A percentile compares a stretch with the other conserved stretches of the same genome.
Evolutionary conservation across 2,888 invertebrate species (phyloP).

Genomic region (Zhuqinia jingwanae): DNA sequence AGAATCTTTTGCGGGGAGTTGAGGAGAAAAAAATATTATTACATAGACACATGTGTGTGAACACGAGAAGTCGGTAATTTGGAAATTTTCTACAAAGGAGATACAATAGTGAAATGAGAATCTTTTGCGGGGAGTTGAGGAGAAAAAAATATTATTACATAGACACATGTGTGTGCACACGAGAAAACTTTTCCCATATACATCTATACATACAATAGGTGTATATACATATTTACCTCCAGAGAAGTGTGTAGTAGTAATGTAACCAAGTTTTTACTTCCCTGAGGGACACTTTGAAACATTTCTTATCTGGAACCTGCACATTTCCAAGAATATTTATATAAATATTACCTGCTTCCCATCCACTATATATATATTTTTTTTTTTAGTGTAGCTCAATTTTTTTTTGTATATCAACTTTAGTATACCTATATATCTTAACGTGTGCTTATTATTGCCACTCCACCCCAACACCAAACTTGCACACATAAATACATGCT

Average conservation of each 20-base stretch:
- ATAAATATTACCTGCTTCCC: neutral
- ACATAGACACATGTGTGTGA: too few species aligned
- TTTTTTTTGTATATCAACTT: neutral
- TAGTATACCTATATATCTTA: neutral
- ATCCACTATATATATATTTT: too few species aligned
- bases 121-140: too few species aligned
- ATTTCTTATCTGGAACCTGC: slow-evolving; percentile 43
- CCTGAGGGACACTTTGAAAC: slow-evolving; percentile 55
- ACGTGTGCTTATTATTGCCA: too few species aligned
- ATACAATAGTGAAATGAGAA: neutral
- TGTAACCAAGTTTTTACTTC: slow-evolving; percentile 31
- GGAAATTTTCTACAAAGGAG: slow-evolving; percentile 4
- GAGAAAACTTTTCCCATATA: too few species aligned
- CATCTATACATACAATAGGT: too few species aligned
- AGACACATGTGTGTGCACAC: slow-evolving; percentile 28
- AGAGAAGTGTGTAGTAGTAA: too few species aligned
- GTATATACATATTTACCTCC: too few species aligned
- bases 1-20: too few species aligned
- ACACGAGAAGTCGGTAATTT: slow-evolving; percentile 24
- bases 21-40: too few species aligned
- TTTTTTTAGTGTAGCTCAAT: neutral
- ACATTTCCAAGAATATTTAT: slow-evolving; percentile 14
- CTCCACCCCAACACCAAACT: neutral
- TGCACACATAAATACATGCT: too few species aligned
- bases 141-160: too few species aligned